These are phyloP conservation scores for Rhopilema esculentum DNA, from an alignment of 30 jellyfish, hydroid and myxozoan species.

Conservation along the genomic window DNA sequence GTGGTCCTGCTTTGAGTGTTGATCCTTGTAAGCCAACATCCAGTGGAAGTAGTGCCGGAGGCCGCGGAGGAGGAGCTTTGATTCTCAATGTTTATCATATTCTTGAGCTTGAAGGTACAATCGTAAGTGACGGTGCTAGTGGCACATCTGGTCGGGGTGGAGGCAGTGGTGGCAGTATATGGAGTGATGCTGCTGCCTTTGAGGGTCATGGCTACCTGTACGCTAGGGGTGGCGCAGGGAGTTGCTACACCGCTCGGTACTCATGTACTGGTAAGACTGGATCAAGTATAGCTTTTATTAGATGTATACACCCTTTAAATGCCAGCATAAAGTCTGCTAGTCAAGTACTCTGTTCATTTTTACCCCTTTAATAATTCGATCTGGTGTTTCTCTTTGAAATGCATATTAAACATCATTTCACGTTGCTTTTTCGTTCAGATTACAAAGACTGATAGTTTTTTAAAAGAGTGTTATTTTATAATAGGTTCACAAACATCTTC, in stretches of 20 bases:
- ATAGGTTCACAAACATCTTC: no score
- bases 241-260: constrained; percentile 21
- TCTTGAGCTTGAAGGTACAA: constrained; percentile 66
- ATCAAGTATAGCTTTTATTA: neutral
- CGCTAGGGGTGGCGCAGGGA: constrained; percentile 74
- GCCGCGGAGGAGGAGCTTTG: constrained; percentile 72
- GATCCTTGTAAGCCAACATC: constrained; percentile 62
- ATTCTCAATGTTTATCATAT: constrained; percentile 41
- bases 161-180: constrained; percentile 73
- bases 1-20: constrained; percentile 36
- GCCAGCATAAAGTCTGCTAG: no score
- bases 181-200: constrained; percentile 67
- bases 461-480: no score
- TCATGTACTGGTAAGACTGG: neutral
- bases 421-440: no score
- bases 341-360: no score
- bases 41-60: constrained; percentile 65
- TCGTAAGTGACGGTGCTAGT: constrained; percentile 45
- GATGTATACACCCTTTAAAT: neutral
- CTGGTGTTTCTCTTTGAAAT: no score
- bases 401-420: no score
- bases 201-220: constrained; percentile 72
- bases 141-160: constrained; percentile 71
- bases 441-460: no score
- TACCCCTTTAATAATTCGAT: no score